Conservation (phyloP, 2,888 invertebrate species). For the Mythimna impura region DNA sequence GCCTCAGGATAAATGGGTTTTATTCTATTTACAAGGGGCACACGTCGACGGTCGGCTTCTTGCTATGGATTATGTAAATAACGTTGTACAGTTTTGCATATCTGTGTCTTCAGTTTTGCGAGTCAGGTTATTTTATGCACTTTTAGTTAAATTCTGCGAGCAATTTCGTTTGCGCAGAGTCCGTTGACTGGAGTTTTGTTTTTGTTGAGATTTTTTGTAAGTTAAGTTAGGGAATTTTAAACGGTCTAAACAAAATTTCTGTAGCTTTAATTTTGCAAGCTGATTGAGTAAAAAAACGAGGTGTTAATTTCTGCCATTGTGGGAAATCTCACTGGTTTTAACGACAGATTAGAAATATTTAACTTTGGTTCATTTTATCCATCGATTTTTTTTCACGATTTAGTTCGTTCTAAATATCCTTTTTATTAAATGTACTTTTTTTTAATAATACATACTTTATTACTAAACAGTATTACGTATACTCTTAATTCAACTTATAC, state of each 20-base stretch:
- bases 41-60: conserved; percentile 66
- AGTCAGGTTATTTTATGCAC: conserved; percentile 60
- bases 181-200: conserved; percentile 13
- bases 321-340: background rate
- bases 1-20: conserved; percentile 64
- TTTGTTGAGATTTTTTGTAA: conserved; percentile 10
- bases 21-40: conserved; percentile 69
- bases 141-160: conserved; percentile 51
- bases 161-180: conserved; percentile 37
- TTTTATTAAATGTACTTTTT: too few relatives aligned
- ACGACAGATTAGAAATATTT: too few relatives aligned
- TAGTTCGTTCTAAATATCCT: too few relatives aligned
- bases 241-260: background rate
- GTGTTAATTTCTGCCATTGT: background rate
- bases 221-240: background rate
- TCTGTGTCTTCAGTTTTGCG: conserved; percentile 62
- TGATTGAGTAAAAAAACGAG: background rate
- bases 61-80: conserved; percentile 67
- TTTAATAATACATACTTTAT: background rate
- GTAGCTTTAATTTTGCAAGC: background rate
- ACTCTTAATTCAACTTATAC: background rate
- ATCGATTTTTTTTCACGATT: too few relatives aligned
- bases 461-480: background rate
- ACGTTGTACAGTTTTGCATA: conserved; percentile 65
- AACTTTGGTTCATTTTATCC: too few relatives aligned